Evolutionary conservation across 2,113 vertebrate genomes (phyloP).

Genomic region (Pica pica): DNA sequence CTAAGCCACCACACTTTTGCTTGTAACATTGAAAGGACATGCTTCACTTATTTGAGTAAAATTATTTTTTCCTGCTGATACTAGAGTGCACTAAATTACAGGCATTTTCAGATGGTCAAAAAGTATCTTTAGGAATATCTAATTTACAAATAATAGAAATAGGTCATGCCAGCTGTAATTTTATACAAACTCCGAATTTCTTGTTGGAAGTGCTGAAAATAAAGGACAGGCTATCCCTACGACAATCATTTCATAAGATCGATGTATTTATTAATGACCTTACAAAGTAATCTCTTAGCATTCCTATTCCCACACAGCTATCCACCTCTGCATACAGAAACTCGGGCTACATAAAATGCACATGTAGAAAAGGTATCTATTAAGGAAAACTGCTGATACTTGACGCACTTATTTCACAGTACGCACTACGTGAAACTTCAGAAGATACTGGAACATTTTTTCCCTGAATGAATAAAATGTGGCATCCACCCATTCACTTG

Average conservation of each 20-base stretch:
- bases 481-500: neutral
- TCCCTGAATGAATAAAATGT: neutral
- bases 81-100: neutral
- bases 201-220: neutral
- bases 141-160: neutral
- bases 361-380: neutral
- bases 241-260: neutral
- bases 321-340: neutral
- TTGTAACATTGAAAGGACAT: neutral
- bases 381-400: neutral
- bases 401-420: neutral
- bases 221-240: neutral
- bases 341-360: neutral
- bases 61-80: constrained; percentile 18
- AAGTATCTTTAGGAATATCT: neutral
- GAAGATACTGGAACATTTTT: neutral
- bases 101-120: neutral
- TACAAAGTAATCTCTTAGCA: neutral
- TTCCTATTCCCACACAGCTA: neutral
- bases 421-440: neutral
- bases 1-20: neutral
- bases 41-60: neutral
- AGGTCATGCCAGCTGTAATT: neutral
- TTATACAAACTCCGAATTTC: neutral
- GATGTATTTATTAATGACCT: constrained; percentile 31